A percentile compares a stretch with the other conserved stretches of the same genome.
phyloP scores from a whole-genome alignment of 2,888 invertebrate species.

The Tachina lurida region DNA sequence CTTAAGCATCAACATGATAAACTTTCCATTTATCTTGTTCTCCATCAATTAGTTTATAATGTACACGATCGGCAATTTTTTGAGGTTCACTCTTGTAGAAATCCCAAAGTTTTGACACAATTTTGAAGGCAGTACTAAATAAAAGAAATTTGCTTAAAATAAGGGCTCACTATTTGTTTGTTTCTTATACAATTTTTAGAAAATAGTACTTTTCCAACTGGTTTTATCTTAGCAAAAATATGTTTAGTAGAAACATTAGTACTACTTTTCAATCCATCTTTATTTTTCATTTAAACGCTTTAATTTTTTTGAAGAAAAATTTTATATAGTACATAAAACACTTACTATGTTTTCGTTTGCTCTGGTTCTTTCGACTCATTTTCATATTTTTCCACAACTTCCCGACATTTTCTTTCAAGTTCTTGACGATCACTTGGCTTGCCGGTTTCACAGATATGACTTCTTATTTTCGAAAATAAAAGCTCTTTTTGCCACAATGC shows the following conservation, averaged over 20 bases:
- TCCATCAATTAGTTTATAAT: conserved; percentile 74
- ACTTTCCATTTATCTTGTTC: conserved; percentile 74
- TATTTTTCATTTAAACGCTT: no score
- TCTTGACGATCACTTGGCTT: conserved; percentile 75
- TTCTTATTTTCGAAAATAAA: conserved; percentile 77
- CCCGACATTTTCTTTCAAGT: conserved; percentile 75
- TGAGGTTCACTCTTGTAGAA: conserved; percentile 77
- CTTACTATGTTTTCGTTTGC: conserved; percentile 78
- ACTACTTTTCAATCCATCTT: no score
- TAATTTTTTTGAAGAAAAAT: no score
- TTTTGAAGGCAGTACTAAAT: conserved; percentile 79
- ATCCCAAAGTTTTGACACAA: conserved; percentile 79
- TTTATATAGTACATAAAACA: conserved; percentile 1
- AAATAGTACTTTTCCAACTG: no score
- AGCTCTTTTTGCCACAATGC: conserved; percentile 77
- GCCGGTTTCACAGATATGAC: conserved; percentile 78
- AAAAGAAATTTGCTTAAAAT: background rate
- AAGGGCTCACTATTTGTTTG: conserved; percentile 76
- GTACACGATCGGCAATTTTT: conserved; percentile 80
- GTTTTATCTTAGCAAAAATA: no score
- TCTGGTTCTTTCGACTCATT: conserved; percentile 71
- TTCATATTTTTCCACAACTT: conserved; percentile 73
- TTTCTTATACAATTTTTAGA: conserved; percentile 70
- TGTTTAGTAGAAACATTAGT: no score
- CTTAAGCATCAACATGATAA: conserved; percentile 78